Evolutionary conservation across 2,888 invertebrate species (phyloP), one percentile per base, ranked within the genome.

Genomic region (Acleris emargana): DNA sequence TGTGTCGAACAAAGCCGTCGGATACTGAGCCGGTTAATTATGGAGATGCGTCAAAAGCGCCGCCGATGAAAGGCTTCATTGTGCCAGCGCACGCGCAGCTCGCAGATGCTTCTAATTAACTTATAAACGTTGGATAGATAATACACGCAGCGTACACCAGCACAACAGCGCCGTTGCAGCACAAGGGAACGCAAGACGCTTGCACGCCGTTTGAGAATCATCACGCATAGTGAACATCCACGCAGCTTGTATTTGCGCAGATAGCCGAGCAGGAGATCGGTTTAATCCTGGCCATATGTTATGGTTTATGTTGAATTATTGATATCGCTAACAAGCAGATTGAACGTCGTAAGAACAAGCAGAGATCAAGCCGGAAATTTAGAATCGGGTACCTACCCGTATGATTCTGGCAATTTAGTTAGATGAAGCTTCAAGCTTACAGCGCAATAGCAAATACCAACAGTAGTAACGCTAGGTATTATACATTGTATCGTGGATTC

Each of bases 31-130:
- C 76, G 72, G 72, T 76, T 83, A 79, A 83, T 83, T 80, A 81
- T 73, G 74, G 69, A 62, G 69, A 72, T 70, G 69, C 69, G 73
- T 85, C 89, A 90, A 90, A 90, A 82, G 82, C 73, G 72, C 86
- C 87, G 89, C 82, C 74, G 72, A 81, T 84, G 81, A 89, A 89
- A 85, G 85, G 78, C 71, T 78, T 78, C 78, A 84, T 90, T 91
- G 91, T 90, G 71, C 77, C 78, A 75, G 80, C 81, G 78, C 77
- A 73, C 78, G 79, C 83, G 80, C 78, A 80, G 73, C 78, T 79
- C 83, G 80, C 78, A 80, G 73, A 73, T 75, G 84, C 73, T 83
- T 76, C 76, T 87, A 88, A 90, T 91, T 89, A 88, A 85, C 84
- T 86, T 81, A 83, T 82, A 77, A 81, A 81, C 76, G 77, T 71